phyloP scores from a whole-genome alignment of 2,888 invertebrate species.

The Dilophus febrilis region DNA sequence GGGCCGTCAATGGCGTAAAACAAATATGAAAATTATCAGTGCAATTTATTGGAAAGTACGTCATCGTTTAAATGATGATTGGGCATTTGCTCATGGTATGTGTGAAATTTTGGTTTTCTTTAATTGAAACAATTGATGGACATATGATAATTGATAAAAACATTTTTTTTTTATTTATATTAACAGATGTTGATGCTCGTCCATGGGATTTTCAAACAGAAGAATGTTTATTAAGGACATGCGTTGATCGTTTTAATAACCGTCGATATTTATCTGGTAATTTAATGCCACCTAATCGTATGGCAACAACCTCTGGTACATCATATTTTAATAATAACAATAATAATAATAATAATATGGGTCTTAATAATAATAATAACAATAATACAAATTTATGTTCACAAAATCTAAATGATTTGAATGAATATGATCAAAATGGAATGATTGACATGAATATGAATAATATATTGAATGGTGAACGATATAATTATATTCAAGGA shows the following conservation, averaged over 20 bases:
- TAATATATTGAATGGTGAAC: conserved; percentile 12
- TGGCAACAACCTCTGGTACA: conserved; percentile 8
- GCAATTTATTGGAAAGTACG: conserved; percentile 96
- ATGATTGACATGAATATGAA: conserved; percentile 8
- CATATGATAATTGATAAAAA: too few relatives aligned
- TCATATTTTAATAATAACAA: conserved; percentile 7
- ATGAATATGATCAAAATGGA: conserved; percentile 6
- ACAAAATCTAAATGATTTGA: conserved; percentile 3
- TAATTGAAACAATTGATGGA: not conserved
- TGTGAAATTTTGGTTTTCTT: too few relatives aligned
- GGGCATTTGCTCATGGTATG: conserved; percentile 94
- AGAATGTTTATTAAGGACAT: conserved; percentile 82
- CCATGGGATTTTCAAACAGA: conserved; percentile 98
- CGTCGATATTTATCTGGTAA: conserved; percentile 54
- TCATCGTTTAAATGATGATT: conserved; percentile 94
- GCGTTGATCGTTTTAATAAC: conserved; percentile 91
- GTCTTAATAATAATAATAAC: not conserved
- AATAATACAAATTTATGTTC: not conserved
- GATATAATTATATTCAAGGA: conserved; percentile 20
- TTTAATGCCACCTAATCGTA: not conserved
- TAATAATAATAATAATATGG: conserved; percentile 4
- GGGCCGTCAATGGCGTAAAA: conserved; percentile 96
- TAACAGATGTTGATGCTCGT: conserved; percentile 74
- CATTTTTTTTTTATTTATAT: too few relatives aligned
- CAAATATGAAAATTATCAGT: conserved; percentile 99